Evolutionary conservation across 2,113 vertebrate species (phyloP).

Genomic region (Atractosteus spatula): DNA sequence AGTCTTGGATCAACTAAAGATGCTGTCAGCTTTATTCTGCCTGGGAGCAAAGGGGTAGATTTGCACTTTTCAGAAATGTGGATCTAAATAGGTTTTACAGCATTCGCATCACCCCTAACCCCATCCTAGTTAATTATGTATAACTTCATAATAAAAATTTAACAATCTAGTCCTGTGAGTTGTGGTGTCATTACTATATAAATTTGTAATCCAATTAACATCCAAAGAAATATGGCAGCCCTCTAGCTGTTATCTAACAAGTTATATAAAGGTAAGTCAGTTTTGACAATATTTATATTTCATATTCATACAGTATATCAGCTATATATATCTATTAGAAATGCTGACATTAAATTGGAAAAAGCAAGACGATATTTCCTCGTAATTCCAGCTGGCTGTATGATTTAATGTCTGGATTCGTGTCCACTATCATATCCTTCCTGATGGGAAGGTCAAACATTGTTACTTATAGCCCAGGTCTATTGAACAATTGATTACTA

Average conservation of each 20-base stretch:
- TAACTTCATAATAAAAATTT: conserved; percentile 24
- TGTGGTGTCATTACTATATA: not conserved
- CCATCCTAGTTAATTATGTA: not conserved
- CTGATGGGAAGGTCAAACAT: conserved; percentile 25
- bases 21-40: not conserved
- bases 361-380: conserved; percentile 13
- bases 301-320: too few species aligned
- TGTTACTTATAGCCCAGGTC: conserved; percentile 26
- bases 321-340: too few species aligned
- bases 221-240: too few species aligned
- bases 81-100: not conserved
- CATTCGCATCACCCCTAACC: not conserved
- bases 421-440: conserved; percentile 19
- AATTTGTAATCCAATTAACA: too few species aligned
- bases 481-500: not conserved
- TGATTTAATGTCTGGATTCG: conserved; percentile 41
- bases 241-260: too few species aligned
- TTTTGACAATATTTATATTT: too few species aligned
- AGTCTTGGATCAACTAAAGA: not conserved
- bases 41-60: not conserved
- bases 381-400: conserved; percentile 59
- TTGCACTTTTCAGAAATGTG: conserved; percentile 7
- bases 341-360: too few species aligned
- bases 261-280: too few species aligned
- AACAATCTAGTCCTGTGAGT: conserved; percentile 33